phyloP scores from a whole-genome alignment of 2,797 vertebrate genomes.

The Arvicola amphibius region DNA sequence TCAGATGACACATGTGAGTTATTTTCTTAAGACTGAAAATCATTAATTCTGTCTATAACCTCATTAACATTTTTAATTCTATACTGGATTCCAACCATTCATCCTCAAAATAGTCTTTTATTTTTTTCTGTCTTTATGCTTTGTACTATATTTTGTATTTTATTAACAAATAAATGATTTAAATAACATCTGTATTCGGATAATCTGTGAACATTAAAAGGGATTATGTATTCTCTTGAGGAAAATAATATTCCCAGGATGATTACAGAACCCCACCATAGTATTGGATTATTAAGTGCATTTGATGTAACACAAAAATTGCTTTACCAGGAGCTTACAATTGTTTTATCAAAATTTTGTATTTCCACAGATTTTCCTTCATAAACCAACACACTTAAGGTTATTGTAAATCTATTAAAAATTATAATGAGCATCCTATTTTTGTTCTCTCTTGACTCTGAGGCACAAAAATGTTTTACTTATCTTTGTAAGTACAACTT shows the following conservation, averaged over 20 bases:
- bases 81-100: background rate
- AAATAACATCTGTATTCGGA: background rate
- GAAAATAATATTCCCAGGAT: constrained; percentile 21
- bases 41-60: background rate
- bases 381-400: background rate
- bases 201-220: background rate
- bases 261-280: background rate
- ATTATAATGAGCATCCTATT: background rate
- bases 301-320: background rate
- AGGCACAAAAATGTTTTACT: background rate
- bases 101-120: background rate
- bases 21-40: background rate
- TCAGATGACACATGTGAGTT: background rate
- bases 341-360: background rate
- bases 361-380: background rate
- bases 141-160: background rate
- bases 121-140: background rate
- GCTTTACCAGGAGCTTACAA: background rate
- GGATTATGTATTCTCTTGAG: background rate
- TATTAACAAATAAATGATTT: background rate
- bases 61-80: background rate
- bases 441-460: background rate
- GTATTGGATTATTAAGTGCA: background rate
- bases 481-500: constrained; percentile 53
- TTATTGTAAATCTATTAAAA: background rate